Conservation (phyloP, 2,888 invertebrate genomes). For the Ceriagrion tenellum region DNA sequence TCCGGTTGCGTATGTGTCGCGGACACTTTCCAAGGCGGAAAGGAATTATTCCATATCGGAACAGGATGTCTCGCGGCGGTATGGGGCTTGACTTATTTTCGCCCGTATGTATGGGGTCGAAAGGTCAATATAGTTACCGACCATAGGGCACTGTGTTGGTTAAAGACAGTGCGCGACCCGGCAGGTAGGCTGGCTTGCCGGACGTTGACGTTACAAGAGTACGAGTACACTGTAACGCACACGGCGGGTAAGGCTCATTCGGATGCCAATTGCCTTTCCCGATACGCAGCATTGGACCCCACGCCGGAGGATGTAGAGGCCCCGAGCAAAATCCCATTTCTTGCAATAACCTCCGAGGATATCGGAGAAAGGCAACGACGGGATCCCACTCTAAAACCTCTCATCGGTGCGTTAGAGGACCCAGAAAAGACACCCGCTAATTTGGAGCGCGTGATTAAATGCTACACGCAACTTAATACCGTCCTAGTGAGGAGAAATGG, state of each 20-base stretch:
- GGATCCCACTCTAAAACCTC: background rate
- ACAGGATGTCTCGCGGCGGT: background rate
- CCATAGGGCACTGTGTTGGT: background rate
- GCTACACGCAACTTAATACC: background rate
- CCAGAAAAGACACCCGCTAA: background rate
- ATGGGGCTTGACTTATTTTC: background rate
- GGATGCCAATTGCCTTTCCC: background rate
- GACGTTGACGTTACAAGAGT: background rate
- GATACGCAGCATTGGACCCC: background rate
- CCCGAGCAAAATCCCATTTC: background rate
- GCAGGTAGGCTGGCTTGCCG: background rate
- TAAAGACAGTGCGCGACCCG: background rate
- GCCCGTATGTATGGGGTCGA: too few species aligned
- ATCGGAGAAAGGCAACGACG: background rate
- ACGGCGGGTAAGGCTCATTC: background rate
- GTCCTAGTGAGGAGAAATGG: background rate
- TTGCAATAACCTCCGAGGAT: background rate
- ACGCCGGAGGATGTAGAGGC: background rate
- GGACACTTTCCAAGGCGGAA: background rate
- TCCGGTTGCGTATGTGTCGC: background rate
- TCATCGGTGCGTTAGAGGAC: background rate
- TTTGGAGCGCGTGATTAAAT: background rate
- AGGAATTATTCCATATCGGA: background rate
- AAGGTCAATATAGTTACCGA: background rate
- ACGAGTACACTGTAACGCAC: background rate